phyloP scores from a whole-genome alignment of 2,113 vertebrate species.

The Lynx canadensis region DNA sequence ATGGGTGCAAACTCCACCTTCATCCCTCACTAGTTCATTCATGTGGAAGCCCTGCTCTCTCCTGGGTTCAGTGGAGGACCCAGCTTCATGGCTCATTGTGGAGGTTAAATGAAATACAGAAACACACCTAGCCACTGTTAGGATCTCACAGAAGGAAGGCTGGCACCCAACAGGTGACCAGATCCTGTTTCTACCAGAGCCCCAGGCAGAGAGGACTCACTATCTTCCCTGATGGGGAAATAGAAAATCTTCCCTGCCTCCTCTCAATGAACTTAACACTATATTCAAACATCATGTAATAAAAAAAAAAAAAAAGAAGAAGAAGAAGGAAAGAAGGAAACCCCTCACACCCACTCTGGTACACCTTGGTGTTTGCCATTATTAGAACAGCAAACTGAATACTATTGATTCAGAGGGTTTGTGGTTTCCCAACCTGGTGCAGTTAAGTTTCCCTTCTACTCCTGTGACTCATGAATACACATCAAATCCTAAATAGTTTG shows the following conservation, averaged over 20 bases:
- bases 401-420: constrained; percentile 72
- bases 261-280: background rate
- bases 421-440: constrained; percentile 60
- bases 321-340: background rate
- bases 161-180: too few species aligned
- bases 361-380: constrained; percentile 49
- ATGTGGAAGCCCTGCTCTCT: background rate
- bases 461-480: constrained; percentile 63
- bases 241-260: background rate
- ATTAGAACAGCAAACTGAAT: constrained; percentile 72
- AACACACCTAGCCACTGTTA: background rate
- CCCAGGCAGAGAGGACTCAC: rapidly evolving
- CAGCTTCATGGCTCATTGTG: background rate
- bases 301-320: background rate
- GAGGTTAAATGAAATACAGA: background rate
- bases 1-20: background rate
- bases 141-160: background rate
- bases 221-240: background rate
- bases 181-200: background rate
- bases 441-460: constrained; percentile 52
- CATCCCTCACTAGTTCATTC: background rate
- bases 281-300: background rate
- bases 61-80: background rate
- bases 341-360: background rate
- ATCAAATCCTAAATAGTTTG: constrained; percentile 47